Evolutionary conservation across 1,140 invertebrate genomes (phyloP).

Genomic region (Aphis gossypii): DNA sequence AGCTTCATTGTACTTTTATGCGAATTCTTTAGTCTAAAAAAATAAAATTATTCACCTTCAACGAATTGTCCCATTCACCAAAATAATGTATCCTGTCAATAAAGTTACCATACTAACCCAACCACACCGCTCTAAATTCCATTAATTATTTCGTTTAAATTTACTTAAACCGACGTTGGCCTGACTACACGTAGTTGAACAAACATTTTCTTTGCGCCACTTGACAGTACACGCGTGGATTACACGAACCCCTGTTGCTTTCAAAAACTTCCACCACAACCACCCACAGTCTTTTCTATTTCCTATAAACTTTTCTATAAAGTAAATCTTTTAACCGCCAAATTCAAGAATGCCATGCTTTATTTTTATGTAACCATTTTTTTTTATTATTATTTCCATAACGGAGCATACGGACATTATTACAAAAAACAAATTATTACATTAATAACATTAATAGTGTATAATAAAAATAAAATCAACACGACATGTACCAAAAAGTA

Average conservation of each 20-base stretch:
- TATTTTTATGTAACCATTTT: background rate
- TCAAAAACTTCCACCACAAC: background rate
- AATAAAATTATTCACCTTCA: background rate
- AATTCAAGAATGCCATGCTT: background rate
- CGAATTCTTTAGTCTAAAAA: background rate
- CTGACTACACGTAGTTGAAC: background rate
- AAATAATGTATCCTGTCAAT: background rate
- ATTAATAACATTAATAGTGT: no score
- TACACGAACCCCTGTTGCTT: background rate
- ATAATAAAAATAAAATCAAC: background rate
- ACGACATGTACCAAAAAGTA: background rate
- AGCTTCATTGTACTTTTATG: background rate
- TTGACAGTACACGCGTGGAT: background rate
- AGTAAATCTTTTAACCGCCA: slow-evolving; percentile 1
- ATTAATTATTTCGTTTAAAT: slow-evolving; percentile 29
- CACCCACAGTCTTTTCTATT: background rate
- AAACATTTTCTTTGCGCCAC: background rate
- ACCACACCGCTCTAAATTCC: background rate
- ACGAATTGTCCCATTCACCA: background rate
- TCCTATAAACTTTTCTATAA: background rate
- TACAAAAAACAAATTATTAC: background rate
- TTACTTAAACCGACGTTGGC: background rate
- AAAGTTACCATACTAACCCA: background rate
- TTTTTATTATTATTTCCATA: background rate
- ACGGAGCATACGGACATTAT: background rate